A percentile compares a stretch with the other conserved stretches of the same genome.
These are phyloP conservation scores for Machaerirhynchus nigripectus DNA, from an alignment of 2,113 vertebrate genomes.

Conservation along the genomic window DNA sequence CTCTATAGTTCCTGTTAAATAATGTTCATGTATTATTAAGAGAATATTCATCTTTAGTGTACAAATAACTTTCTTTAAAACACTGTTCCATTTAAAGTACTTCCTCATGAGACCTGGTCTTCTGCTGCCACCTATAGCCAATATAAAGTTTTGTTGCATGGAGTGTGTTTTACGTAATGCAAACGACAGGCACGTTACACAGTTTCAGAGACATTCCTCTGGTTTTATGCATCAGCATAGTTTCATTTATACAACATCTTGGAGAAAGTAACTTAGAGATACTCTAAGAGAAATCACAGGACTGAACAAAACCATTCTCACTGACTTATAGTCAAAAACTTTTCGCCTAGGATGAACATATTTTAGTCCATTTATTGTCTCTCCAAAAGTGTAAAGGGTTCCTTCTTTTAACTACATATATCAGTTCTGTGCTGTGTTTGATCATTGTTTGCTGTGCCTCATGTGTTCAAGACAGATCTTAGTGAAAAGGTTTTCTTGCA, in stretches of 20 bases:
- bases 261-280: rapidly evolving
- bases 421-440: background rate
- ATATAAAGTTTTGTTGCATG: background rate
- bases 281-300: background rate
- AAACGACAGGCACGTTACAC: no score
- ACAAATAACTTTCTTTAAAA: constrained; percentile 61
- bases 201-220: background rate
- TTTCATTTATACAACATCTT: background rate
- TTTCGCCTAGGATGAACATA: background rate
- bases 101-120: background rate
- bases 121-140: constrained; percentile 71
- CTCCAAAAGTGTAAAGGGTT: background rate
- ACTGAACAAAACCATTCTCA: background rate
- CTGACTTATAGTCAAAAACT: background rate
- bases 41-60: constrained; percentile 55
- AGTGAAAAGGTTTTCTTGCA: background rate
- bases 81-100: background rate
- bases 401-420: background rate
- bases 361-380: background rate
- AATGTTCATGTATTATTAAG: constrained; percentile 66
- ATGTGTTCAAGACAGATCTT: background rate
- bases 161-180: background rate
- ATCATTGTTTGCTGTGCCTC: background rate
- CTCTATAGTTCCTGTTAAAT: constrained; percentile 65
- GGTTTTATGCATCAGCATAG: background rate